Evolutionary conservation across 2,797 vertebrate genomes (phyloP), one percentile per base, ranked within the genome.

Genomic region (Pseudochirops cupreus): DNA sequence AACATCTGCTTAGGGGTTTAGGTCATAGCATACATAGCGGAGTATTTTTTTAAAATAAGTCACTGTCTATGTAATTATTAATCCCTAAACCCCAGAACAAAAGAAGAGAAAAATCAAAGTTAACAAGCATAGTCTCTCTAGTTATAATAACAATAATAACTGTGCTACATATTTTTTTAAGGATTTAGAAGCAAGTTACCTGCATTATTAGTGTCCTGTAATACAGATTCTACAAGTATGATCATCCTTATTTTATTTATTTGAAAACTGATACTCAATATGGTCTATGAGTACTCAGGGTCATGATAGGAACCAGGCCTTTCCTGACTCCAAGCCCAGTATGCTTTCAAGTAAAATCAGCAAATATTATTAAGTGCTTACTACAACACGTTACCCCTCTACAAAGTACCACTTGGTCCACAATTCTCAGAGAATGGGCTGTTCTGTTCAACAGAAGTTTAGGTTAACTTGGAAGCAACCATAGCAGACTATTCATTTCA

Each of bases 361-460:
- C 74, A 87, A 87, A 10, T n/a, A 50, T 21, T 46, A 26, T 12
- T 87, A 87, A 87, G 39, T 26, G 74, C 39, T 82, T 46, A 82
- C 18, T 46, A 82, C 18, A 24, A 46, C 39, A 24, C 24, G 3
- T 46, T 11, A 87, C 39, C 21, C 46, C 18, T 87, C 39, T 39
- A 21, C 3, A 50, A 87, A 50, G 39, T 87, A 50, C 4, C 4
- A 26, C 21, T 26, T 87, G 3, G 24, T 24, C 3, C 55, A 55
- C 26, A 95, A 59, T 93, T 92, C 94, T n/a, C 53, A 92, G 16
- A 93, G 1, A 93, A 59, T 57, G 21, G 18, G 92, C 67, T 96
- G 74, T 92, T 95, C 92, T 92, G 4, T 52, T 46, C 52, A 90
- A n/a, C 9, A 91, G 31, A 93, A 93, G 56, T 67, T 92, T 33